phyloP scores from a whole-genome alignment of 2,113 vertebrate genomes.

The Mixornis gularis region DNA sequence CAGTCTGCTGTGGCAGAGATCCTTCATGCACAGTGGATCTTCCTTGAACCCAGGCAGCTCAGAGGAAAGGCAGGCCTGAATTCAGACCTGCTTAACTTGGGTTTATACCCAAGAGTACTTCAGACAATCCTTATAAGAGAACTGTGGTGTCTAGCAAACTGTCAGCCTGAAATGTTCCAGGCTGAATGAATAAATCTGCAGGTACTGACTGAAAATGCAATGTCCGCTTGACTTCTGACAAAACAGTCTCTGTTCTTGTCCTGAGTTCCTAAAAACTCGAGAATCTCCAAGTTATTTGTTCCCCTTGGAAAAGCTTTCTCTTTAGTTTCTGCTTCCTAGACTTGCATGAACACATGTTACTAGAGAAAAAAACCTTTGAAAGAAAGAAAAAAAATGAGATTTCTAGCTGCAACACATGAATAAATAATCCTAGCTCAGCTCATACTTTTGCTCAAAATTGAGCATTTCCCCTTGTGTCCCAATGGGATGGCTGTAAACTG shows the following conservation, averaged over 20 bases:
- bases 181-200: not conserved
- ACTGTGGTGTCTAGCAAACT: not conserved
- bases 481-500: not conserved
- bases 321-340: not conserved
- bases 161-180: not conserved
- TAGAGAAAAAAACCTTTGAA: not conserved
- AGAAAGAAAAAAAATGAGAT: not conserved
- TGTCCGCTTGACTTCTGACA: not conserved
- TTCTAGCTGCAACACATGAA: not conserved
- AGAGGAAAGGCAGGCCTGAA: not conserved
- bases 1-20: not conserved
- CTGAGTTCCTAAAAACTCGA: not conserved
- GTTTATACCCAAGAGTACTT: not conserved
- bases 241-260: not conserved
- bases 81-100: not conserved
- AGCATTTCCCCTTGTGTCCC: slow-evolving; percentile 12
- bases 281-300: not conserved
- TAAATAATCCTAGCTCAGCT: slow-evolving; percentile 22
- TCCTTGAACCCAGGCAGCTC: not conserved
- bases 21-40: not conserved
- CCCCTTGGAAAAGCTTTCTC: not conserved
- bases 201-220: not conserved
- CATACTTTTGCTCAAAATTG: not conserved
- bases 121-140: not conserved
- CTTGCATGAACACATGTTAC: not conserved